Conservation (phyloP, 2,888 invertebrate genomes). For the Cerastis rubricosa region DNA sequence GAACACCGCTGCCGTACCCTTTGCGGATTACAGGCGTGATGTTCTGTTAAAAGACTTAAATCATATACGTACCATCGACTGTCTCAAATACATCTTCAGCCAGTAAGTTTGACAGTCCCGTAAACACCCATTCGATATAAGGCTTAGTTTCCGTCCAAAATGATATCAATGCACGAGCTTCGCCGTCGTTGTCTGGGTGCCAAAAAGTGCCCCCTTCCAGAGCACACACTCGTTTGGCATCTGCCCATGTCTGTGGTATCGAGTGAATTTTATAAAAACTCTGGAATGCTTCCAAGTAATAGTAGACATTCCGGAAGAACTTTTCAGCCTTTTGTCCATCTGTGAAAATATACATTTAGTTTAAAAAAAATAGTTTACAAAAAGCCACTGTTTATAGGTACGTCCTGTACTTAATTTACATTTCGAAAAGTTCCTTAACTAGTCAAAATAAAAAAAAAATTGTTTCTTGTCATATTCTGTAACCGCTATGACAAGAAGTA, state of each 20-base stretch:
- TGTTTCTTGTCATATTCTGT: neutral
- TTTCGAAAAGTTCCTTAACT: neutral
- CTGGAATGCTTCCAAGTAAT: conserved; percentile 58
- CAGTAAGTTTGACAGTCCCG: conserved; percentile 61
- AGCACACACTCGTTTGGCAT: conserved; percentile 17
- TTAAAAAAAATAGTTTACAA: neutral
- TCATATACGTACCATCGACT: conserved; percentile 38
- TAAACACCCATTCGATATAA: neutral
- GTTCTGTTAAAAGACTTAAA: neutral
- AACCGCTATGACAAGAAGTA: neutral
- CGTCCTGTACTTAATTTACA: neutral
- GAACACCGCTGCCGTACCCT: no score
- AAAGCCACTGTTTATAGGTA: neutral
- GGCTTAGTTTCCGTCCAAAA: conserved; percentile 16
- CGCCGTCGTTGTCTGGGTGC: conserved; percentile 5
- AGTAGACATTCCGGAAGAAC: conserved; percentile 63
- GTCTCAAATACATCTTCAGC: conserved; percentile 60
- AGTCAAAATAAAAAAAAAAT: no score
- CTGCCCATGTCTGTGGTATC: conserved; percentile 2
- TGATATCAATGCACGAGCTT: neutral
- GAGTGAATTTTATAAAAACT: conserved; percentile 39
- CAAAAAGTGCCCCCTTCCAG: conserved; percentile 14
- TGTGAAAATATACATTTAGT: neutral
- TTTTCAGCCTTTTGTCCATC: conserved; percentile 59
- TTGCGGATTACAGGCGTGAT: no score